Conservation (phyloP, 1,140 invertebrate species). For the Heliconius eleuchia region DNA sequence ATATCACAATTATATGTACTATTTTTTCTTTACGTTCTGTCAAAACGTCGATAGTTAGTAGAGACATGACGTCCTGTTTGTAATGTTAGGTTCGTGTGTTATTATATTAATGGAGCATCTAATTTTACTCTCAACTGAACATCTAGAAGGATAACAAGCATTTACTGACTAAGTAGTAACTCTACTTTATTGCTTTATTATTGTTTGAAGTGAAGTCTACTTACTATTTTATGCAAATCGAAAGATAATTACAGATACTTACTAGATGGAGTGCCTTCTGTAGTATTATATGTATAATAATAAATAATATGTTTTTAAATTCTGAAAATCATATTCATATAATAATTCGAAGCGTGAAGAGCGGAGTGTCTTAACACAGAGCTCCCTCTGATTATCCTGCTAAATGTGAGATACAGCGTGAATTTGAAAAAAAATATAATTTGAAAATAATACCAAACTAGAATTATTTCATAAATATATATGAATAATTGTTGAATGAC, state of each 20-base stretch:
- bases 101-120: slow-evolving; percentile 37
- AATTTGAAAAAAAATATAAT: too few relatives aligned
- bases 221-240: neutral
- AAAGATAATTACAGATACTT: neutral
- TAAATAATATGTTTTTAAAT: too few relatives aligned
- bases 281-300: too few relatives aligned
- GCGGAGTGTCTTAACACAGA: too few relatives aligned
- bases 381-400: too few relatives aligned
- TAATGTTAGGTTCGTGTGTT: slow-evolving; percentile 21
- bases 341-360: too few relatives aligned
- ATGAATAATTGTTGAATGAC: too few relatives aligned
- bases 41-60: slow-evolving; percentile 38
- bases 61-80: slow-evolving; percentile 44
- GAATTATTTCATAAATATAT: too few relatives aligned
- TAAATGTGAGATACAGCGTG: too few relatives aligned
- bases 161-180: slow-evolving; percentile 20
- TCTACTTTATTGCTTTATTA: slow-evolving; percentile 5
- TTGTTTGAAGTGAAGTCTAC: neutral
- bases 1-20: neutral
- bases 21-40: slow-evolving; percentile 18
- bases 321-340: too few relatives aligned
- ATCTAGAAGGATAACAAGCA: slow-evolving; percentile 21
- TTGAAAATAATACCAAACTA: too few relatives aligned
- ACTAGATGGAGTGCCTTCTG: neutral
- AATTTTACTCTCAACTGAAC: slow-evolving; percentile 24